A percentile compares a stretch with the other conserved stretches of the same genome.
These are phyloP conservation scores for Ephialtes manifestator DNA, from an alignment of 2,888 invertebrate genomes.

Conservation along the genomic window DNA sequence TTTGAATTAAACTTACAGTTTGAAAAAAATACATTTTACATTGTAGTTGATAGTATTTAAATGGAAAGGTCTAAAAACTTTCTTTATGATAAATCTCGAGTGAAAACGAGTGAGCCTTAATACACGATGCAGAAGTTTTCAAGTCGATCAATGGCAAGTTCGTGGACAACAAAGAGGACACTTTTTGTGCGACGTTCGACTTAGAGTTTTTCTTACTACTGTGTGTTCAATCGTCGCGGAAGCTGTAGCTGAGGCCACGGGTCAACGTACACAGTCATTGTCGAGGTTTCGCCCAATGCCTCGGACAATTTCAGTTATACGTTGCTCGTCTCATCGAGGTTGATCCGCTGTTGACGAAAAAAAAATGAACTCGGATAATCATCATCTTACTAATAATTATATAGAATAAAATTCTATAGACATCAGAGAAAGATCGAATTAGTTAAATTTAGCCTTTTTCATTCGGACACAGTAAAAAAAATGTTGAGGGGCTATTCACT, in stretches of 20 bases:
- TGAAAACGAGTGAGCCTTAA: neutral
- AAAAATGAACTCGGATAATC: constrained; percentile 19
- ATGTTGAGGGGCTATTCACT: too few relatives aligned
- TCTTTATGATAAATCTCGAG: neutral
- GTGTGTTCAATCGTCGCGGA: constrained; percentile 28
- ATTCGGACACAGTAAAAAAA: too few relatives aligned
- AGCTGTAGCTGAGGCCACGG: constrained; percentile 17
- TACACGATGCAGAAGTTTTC: neutral
- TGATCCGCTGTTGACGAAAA: neutral
- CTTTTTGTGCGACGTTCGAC: constrained; percentile 51
- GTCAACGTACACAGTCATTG: constrained; percentile 68
- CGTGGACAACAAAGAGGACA: constrained; percentile 44
- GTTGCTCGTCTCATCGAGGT: neutral
- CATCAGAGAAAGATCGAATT: neutral
- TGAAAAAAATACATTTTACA: neutral
- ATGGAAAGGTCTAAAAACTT: neutral
- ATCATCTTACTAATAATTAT: neutral
- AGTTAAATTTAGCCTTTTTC: neutral
- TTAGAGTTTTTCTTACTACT: constrained; percentile 29
- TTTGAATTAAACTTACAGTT: neutral
- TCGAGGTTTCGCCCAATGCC: constrained; percentile 58
- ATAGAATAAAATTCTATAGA: neutral
- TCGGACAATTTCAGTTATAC: neutral
- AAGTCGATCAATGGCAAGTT: constrained; percentile 6
- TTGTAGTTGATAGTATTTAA: neutral